Conservation (phyloP, 2,797 vertebrate species). For the Limnodromus scolopaceus region DNA sequence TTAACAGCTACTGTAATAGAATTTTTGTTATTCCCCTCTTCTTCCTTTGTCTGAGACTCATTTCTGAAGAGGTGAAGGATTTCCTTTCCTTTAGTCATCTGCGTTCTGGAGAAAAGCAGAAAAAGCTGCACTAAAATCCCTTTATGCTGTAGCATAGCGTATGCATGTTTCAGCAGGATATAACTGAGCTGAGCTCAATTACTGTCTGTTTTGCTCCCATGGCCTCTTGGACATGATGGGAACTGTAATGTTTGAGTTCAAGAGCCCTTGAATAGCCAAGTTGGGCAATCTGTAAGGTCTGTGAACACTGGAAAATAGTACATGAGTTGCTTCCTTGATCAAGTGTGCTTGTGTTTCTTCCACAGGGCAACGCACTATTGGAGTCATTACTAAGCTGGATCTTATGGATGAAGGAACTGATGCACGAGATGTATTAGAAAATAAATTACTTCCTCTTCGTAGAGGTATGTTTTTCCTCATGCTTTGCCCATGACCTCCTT, state of each 20-base stretch:
- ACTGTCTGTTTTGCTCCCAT: not conserved
- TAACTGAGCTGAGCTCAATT: not conserved
- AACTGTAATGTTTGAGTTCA: not conserved
- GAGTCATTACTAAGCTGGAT: constrained; percentile 91
- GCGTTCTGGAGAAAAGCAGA: not conserved
- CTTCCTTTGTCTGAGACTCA: not conserved
- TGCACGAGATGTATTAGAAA: constrained; percentile 88
- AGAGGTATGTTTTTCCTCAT: constrained; percentile 76
- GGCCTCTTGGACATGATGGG: not conserved
- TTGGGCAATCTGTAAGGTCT: not conserved
- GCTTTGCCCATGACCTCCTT: not conserved
- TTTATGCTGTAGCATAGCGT: not conserved
- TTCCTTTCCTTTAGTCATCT: not conserved
- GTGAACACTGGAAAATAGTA: not conserved
- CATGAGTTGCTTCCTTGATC: not conserved
- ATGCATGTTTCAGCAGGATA: not conserved
- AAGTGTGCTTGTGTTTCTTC: not conserved
- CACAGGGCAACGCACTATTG: constrained; percentile 86
- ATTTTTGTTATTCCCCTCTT: not conserved
- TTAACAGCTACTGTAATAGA: not conserved
- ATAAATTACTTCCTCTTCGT: constrained; percentile 88
- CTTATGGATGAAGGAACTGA: constrained; percentile 92
- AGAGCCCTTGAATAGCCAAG: not conserved
- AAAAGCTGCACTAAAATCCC: not conserved
- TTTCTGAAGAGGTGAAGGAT: not conserved